Conservation (phyloP, 2,797 vertebrate species). For the Muraenolepis orangiensis region DNA sequence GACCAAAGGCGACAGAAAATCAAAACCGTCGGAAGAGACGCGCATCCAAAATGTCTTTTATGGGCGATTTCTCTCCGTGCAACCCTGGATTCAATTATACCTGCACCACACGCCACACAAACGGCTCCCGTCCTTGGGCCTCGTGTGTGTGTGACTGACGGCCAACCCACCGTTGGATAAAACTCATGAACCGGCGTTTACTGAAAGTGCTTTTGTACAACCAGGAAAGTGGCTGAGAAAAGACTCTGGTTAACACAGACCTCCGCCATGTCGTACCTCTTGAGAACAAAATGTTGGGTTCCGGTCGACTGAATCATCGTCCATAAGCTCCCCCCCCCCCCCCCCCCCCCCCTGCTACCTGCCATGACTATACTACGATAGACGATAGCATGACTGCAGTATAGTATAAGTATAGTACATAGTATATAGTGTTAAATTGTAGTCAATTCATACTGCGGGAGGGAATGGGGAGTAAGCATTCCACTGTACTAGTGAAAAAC, state of each 20-base stretch:
- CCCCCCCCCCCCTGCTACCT: neutral
- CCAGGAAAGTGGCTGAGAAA: neutral
- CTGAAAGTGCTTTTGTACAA: neutral
- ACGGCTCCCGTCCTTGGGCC: neutral
- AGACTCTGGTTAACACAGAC: neutral
- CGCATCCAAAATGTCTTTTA: neutral
- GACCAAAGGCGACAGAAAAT: neutral
- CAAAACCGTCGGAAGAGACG: neutral
- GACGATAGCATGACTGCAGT: too few relatives aligned
- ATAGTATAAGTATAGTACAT: too few relatives aligned
- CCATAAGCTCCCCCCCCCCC: neutral
- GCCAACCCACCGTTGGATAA: too few relatives aligned
- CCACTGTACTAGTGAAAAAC: too few relatives aligned
- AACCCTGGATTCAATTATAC: neutral
- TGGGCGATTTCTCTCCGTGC: neutral
- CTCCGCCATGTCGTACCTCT: neutral
- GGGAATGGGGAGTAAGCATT: too few relatives aligned
- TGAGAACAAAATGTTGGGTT: neutral
- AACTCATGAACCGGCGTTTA: neutral
- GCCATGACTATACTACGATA: neutral
- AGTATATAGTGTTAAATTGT: too few relatives aligned
- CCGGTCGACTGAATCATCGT: neutral
- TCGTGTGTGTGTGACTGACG: neutral
- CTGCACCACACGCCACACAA: neutral
- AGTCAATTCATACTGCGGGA: too few relatives aligned